Evolutionary conservation across 1,140 invertebrate species (phyloP).

Genomic region (Maniola jurtina): DNA sequence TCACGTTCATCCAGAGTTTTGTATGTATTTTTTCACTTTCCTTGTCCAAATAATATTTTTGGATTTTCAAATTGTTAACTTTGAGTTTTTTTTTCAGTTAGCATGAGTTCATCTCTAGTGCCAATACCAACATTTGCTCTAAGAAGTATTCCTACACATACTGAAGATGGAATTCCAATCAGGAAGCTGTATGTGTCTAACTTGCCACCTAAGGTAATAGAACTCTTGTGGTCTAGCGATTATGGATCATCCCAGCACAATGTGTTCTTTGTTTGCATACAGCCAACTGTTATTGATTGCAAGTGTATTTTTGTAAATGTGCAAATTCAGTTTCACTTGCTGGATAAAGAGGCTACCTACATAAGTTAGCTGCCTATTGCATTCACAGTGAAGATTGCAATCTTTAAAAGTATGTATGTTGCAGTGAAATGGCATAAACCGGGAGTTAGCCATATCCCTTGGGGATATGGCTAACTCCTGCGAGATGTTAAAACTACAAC

Average conservation of each 20-base stretch:
- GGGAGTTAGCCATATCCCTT: too few relatives aligned
- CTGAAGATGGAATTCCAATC: slow-evolving; percentile 74
- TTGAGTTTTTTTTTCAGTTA: slow-evolving; percentile 43
- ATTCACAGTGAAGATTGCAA: too few relatives aligned
- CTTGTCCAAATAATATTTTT: background rate
- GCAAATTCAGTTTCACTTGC: too few relatives aligned
- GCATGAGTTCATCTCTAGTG: slow-evolving; percentile 47
- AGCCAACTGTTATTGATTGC: background rate
- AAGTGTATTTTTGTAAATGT: background rate
- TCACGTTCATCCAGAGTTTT: slow-evolving; percentile 54
- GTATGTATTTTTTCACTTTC: slow-evolving; percentile 43
- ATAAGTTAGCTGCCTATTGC: too few relatives aligned
- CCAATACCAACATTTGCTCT: slow-evolving; percentile 40
- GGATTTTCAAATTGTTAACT: slow-evolving; percentile 17
- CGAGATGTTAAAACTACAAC: too few relatives aligned
- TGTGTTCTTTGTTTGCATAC: slow-evolving; percentile 3
- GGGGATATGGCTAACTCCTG: too few relatives aligned
- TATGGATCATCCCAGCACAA: background rate
- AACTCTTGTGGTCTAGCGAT: background rate
- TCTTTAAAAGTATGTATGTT: too few relatives aligned
- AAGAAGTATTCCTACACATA: slow-evolving; percentile 64
- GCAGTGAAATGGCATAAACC: too few relatives aligned
- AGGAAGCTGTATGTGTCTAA: slow-evolving; percentile 70
- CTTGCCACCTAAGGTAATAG: slow-evolving; percentile 64
- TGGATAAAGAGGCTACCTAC: too few relatives aligned